These are phyloP conservation scores for Armadillidium nasatum DNA, from an alignment of 1,140 invertebrate genomes.

Conservation along the genomic window DNA sequence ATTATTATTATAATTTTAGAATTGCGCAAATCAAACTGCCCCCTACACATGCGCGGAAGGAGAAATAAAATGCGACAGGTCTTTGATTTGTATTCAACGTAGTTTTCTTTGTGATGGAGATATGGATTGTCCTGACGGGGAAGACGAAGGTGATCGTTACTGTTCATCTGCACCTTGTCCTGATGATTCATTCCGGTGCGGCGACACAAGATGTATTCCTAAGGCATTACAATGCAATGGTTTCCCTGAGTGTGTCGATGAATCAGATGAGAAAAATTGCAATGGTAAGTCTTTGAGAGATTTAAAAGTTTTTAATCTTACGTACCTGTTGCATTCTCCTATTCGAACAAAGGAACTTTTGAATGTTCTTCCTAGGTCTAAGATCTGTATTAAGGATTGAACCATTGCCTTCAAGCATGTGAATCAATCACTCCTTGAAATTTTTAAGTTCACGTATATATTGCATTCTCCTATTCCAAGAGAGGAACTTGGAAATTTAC, in stretches of 20 bases:
- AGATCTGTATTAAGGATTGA: too few relatives aligned
- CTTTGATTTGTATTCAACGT: conserved; percentile 53
- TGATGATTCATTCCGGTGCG: conserved; percentile 57
- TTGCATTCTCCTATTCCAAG: too few relatives aligned
- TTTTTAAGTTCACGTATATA: too few relatives aligned
- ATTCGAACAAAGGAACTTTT: too few relatives aligned
- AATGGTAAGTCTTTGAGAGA: not conserved
- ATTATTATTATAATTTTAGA: not conserved
- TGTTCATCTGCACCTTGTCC: conserved; percentile 28
- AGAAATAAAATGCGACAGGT: conserved; percentile 57
- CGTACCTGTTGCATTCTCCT: too few relatives aligned
- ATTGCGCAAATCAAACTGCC: conserved; percentile 25
- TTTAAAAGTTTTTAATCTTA: too few relatives aligned
- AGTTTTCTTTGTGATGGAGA: conserved; percentile 62
- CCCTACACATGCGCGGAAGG: conserved; percentile 49
- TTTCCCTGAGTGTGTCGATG: conserved; percentile 73
- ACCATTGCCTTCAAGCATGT: too few relatives aligned
- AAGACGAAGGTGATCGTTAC: conserved; percentile 48
- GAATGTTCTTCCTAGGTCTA: too few relatives aligned
- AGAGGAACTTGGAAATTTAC: too few relatives aligned
- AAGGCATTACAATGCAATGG: conserved; percentile 70
- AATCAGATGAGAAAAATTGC: conserved; percentile 65
- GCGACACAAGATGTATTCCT: conserved; percentile 67
- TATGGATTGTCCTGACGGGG: conserved; percentile 56
- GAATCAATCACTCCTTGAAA: too few relatives aligned